These are phyloP conservation scores for Seriola rivoliana DNA, from an alignment of 2,113 vertebrate species.

Conservation along the genomic window DNA sequence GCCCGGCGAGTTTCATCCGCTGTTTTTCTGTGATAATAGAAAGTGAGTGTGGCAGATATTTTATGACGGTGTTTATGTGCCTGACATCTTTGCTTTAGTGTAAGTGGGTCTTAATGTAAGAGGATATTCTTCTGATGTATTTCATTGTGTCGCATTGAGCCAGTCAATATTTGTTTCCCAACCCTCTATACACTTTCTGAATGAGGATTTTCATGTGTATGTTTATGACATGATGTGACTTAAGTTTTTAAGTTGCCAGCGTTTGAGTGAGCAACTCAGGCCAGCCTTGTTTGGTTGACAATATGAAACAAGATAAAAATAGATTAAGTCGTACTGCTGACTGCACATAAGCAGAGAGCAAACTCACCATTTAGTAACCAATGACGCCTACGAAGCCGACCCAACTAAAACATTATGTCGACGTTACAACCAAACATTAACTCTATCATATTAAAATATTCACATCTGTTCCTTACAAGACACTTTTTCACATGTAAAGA, in stretches of 20 bases:
- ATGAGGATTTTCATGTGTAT: conserved; percentile 59
- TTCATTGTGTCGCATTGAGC: conserved; percentile 56
- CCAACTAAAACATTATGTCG: conserved; percentile 83
- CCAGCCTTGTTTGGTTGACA: conserved; percentile 79
- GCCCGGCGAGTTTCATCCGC: conserved; percentile 52
- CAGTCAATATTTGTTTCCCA: conserved; percentile 48
- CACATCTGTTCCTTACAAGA: conserved; percentile 85
- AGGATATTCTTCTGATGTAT: conserved; percentile 57
- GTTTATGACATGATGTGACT: conserved; percentile 59
- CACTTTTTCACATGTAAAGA: conserved; percentile 84
- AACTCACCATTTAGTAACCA: conserved; percentile 76
- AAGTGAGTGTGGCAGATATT: conserved; percentile 71
- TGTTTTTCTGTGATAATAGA: conserved; percentile 51
- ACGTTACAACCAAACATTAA: conserved; percentile 81
- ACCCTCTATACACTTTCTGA: conserved; percentile 48
- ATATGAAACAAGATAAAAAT: conserved; percentile 83
- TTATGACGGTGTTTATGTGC: conserved; percentile 73
- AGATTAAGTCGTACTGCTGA: conserved; percentile 75
- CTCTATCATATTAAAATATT: conserved; percentile 88
- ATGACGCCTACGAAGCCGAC: conserved; percentile 79
- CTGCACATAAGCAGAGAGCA: conserved; percentile 77
- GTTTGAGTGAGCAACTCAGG: conserved; percentile 70
- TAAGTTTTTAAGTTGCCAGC: conserved; percentile 58
- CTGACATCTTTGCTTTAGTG: conserved; percentile 84
- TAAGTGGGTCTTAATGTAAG: conserved; percentile 75